Conservation (phyloP, 2,797 vertebrate genomes). For the Masticophis lateralis region DNA sequence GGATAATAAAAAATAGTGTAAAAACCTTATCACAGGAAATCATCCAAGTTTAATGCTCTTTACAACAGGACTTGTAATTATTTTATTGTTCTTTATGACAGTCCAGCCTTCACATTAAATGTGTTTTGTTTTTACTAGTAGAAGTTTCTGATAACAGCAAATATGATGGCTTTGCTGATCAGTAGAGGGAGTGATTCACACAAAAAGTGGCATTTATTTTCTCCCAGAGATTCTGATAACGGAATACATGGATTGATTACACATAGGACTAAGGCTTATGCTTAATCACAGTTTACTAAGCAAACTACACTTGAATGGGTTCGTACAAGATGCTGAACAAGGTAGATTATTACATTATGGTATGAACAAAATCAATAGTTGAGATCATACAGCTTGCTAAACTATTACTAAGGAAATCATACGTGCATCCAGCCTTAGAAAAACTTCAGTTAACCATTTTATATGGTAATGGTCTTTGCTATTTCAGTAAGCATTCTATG, state of each 20-base stretch:
- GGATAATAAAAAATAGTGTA: not conserved
- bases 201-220: not conserved
- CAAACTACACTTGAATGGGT: not conserved
- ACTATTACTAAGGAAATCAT: not conserved
- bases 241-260: not conserved
- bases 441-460: not conserved
- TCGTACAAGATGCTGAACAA: not conserved
- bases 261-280: not conserved
- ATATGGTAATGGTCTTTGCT: not conserved
- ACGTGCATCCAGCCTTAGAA: not conserved
- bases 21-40: constrained; percentile 4
- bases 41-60: not conserved
- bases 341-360: not conserved
- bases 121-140: constrained; percentile 11
- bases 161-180: constrained; percentile 45
- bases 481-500: not conserved
- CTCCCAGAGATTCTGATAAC: not conserved
- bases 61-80: not conserved
- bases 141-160: constrained; percentile 19
- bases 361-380: not conserved
- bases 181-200: not conserved
- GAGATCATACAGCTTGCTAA: not conserved
- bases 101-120: constrained; percentile 34
- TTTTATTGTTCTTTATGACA: not conserved
- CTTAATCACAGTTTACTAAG: not conserved